Conservation (phyloP, 2,113 vertebrate genomes). For the Vulpes ferrilata region DNA sequence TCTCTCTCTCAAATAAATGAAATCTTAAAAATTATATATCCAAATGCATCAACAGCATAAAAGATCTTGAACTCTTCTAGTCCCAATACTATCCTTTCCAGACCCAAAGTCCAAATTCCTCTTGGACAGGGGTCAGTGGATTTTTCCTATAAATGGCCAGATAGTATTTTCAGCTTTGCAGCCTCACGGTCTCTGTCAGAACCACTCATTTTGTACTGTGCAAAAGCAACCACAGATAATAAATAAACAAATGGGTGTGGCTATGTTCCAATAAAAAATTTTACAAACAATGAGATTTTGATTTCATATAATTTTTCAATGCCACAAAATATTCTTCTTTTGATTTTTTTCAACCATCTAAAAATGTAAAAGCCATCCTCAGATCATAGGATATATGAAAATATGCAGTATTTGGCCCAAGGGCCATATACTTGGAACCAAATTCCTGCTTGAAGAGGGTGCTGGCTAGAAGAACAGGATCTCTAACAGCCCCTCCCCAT, state of each 20-base stretch:
- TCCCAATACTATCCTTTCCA: background rate
- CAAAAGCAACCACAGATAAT: background rate
- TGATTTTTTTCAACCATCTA: background rate
- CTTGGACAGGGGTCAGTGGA: background rate
- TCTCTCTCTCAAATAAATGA: no score
- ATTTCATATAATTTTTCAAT: slow-evolving; percentile 24
- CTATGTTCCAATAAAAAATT: background rate
- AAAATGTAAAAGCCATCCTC: slow-evolving; percentile 29
- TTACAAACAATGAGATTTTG: slow-evolving; percentile 31
- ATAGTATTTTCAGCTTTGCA: background rate
- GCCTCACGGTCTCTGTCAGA: background rate
- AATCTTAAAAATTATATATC: background rate
- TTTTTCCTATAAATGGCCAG: background rate
- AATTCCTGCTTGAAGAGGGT: background rate
- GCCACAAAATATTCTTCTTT: slow-evolving; percentile 46
- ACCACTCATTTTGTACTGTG: background rate
- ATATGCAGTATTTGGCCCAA: background rate
- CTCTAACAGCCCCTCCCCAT: background rate
- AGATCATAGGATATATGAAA: background rate
- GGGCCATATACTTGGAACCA: background rate
- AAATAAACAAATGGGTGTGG: background rate
- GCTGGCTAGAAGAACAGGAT: background rate
- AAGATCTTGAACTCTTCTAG: background rate
- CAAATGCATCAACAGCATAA: background rate
- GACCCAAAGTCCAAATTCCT: slow-evolving; percentile 17